Evolutionary conservation across 2,888 invertebrate genomes (phyloP), one percentile per base, ranked within the genome.

Genomic region (Actias luna): DNA sequence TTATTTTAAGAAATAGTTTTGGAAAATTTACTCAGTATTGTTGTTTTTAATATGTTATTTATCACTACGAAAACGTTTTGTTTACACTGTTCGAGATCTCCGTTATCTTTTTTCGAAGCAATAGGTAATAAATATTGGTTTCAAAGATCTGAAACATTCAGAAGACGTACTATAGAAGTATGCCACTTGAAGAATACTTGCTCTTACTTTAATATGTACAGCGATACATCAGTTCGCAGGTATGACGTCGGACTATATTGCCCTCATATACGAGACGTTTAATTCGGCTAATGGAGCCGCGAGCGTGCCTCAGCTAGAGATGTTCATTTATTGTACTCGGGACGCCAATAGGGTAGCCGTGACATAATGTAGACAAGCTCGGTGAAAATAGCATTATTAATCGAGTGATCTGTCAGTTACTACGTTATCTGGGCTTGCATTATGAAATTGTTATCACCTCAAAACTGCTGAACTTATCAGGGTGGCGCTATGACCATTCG

Each of bases 241-340:
- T 57, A 61, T 61, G 61, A 58, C 61, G 61, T 61, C 36, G 61
- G 39, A 57, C 55, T 61, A 58, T 61, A 61, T 61, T 58, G 58
- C 60, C 55, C 58, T 50, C 59, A 65, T 63, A 70, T 72, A 74
- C 69, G 74, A 80, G 74, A 69, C 82, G 77, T 84, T 84, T 86
- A 84, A 86, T 86, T 80, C 80, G 64, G 79, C 82, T 85, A 86
- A 86, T 86, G 84, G 86, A 76, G 75, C 69, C 69, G 70, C 67
- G 74, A 58, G 75, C 70, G 74, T 58, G 75, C 69, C 68, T 69
- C 36, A 68, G 61, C 69, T 63, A 61, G 72, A 70, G 70, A 71
- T 72, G 75, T 73, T 80, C 79, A 80, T 78, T 77, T 75, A 69
- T 75, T 76, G 74, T 74, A 68, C 68, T 66, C 58, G 59, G 61